Evolutionary conservation across 2,888 invertebrate species (phyloP).

Genomic region (Lutraria lutraria): DNA sequence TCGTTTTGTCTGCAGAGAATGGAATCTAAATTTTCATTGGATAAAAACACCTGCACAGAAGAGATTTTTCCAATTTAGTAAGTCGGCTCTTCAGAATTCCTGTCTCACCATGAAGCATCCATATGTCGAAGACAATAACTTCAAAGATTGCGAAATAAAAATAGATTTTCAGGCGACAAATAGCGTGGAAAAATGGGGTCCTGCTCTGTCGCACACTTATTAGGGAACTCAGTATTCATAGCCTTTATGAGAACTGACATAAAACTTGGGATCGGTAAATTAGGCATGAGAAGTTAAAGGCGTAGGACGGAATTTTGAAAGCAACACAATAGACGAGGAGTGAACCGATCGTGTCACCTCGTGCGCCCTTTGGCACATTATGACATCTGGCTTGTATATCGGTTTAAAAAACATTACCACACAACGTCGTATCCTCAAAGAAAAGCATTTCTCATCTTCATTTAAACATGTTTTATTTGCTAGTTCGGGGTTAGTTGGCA

Average conservation of each 20-base stretch:
- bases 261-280: slow-evolving; percentile 21
- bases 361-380: slow-evolving; percentile 22
- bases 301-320: neutral
- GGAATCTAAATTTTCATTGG: slow-evolving; percentile 58
- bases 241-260: slow-evolving; percentile 33
- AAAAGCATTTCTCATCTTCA: neutral
- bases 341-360: slow-evolving; percentile 5
- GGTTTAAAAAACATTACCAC: slow-evolving; percentile 20
- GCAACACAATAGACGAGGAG: neutral
- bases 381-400: slow-evolving; percentile 20
- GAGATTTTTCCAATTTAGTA: slow-evolving; percentile 39
- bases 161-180: slow-evolving; percentile 23
- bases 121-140: slow-evolving; percentile 50
- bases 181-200: slow-evolving; percentile 54
- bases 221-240: slow-evolving; percentile 33
- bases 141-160: slow-evolving; percentile 37
- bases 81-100: slow-evolving; percentile 24
- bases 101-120: slow-evolving; percentile 33
- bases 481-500: neutral
- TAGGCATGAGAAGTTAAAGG: neutral
- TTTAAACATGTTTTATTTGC: slow-evolving; percentile 18
- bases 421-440: neutral
- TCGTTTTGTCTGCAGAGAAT: slow-evolving; percentile 54
- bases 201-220: slow-evolving; percentile 42
- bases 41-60: slow-evolving; percentile 63